Percentiles rank a stretch among this genome's conserved stretches.
Conservation (phyloP, 2,797 vertebrate genomes). For the Zonotrichia albicollis region DNA sequence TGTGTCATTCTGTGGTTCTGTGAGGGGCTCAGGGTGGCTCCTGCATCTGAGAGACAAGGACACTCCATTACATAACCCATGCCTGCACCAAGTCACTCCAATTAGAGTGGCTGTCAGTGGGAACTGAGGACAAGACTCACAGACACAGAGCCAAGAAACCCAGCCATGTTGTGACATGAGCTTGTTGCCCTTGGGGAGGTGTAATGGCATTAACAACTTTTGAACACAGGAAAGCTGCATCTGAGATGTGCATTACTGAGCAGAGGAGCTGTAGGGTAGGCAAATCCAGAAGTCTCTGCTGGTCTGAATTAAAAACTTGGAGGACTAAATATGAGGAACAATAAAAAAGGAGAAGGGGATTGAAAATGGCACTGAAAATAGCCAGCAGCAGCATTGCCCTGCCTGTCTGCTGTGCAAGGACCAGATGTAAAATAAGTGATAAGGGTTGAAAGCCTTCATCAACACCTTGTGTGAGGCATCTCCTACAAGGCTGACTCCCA, state of each 20-base stretch:
- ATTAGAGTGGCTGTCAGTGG: neutral
- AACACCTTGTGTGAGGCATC: neutral
- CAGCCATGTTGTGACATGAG: neutral
- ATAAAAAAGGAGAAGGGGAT: neutral
- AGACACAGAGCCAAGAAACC: neutral
- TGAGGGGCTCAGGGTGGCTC: fast-evolving
- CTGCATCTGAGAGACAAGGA: neutral
- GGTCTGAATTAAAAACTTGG: neutral
- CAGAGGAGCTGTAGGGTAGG: neutral
- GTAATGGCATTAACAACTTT: slow-evolving; percentile 37
- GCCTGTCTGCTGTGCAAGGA: fast-evolving
- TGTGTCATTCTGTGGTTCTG: neutral
- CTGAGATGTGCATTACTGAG: neutral
- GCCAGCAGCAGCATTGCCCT: neutral
- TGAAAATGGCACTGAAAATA: neutral
- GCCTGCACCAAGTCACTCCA: neutral
- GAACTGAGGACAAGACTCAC: neutral
- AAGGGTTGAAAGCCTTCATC: neutral
- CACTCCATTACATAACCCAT: neutral
- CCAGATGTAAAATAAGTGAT: neutral
- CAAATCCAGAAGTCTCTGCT: neutral
- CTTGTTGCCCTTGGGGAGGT: slow-evolving; percentile 42
- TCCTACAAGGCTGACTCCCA: neutral
- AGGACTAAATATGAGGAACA: neutral
- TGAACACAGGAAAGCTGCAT: neutral